A percentile compares a stretch with the other conserved stretches of the same genome.
Evolutionary conservation across 1,140 invertebrate species (phyloP).

Genomic region (Paracyclopina nana): DNA sequence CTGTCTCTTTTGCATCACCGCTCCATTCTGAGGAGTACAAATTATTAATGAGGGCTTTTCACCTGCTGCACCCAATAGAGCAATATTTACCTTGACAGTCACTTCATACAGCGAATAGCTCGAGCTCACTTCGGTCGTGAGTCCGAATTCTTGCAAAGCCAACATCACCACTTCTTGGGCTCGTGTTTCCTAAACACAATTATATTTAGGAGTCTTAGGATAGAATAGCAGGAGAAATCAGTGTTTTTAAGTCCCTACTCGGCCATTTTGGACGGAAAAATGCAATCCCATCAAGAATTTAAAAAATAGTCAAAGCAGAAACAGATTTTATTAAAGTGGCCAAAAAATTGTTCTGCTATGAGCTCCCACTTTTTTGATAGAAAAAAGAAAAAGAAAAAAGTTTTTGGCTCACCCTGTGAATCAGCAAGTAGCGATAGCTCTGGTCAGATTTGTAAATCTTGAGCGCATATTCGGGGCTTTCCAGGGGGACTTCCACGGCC

Average conservation of each 20-base stretch:
- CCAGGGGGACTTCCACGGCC: too few species aligned
- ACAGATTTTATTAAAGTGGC: too few species aligned
- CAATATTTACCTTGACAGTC: constrained; percentile 57
- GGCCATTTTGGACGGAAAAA: too few species aligned
- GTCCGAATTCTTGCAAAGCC: constrained; percentile 84
- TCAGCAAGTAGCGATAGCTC: constrained; percentile 86
- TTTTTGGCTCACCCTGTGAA: constrained; percentile 52
- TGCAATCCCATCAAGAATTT: too few species aligned
- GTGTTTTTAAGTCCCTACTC: too few species aligned
- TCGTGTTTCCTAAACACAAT: constrained; percentile 51
- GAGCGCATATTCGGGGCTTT: background rate
- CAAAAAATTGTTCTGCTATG: too few species aligned
- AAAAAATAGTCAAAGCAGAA: too few species aligned
- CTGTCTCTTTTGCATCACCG: constrained; percentile 83
- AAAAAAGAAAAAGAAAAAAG: too few species aligned
- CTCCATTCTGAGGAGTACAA: constrained; percentile 30
- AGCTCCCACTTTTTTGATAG: too few species aligned
- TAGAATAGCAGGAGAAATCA: too few species aligned
- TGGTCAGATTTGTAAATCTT: constrained; percentile 72
- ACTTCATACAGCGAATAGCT: constrained; percentile 89
- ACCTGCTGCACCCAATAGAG: background rate
- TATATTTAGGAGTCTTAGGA: too few species aligned
- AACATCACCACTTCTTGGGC: constrained; percentile 96
- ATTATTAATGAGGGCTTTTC: background rate
- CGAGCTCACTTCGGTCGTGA: constrained; percentile 62